Base-by-base conservation (phyloP, 2,888 invertebrate species). In the Odontomyia ornata region DNA sequence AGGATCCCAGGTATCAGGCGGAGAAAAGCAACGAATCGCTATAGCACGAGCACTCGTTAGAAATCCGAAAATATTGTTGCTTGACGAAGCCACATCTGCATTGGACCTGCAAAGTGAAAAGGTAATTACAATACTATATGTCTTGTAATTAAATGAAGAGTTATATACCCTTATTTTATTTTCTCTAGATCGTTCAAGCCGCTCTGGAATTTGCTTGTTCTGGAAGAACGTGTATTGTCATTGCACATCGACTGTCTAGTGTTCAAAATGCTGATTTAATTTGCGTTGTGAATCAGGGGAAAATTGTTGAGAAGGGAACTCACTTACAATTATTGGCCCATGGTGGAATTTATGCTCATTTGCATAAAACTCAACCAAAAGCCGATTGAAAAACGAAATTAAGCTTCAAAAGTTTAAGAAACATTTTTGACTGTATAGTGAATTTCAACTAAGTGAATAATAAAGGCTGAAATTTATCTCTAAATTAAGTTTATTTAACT, bases 1-100 rank as follows among this genome's bases (percentile, higher is more conserved):
- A 81, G 94, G 95, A 1, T 92, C 93, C 0, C 94, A 94, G 80
- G 85, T 95, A 43, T 93, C 92, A 0, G 96, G 96, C 11, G 96
- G 96, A 0, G 96, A 96, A 85, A 96, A 96, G 84, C 96, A 96
- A 84, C 88, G 95, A 76, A 93, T 96, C 62, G 94, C 94, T 11
- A 94, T 95, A 79, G 95, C 95, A 0, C 88, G 95, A 64, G 94
- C 95, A 0, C 87, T 95, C 36, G 89, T 95, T 0, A 86, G 93
- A 15, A 91, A 93, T 83, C 95, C 95, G 0, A 89, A 90, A 78
- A 90, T 95, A n/a, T 84, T 93, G 46, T 84, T 93, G 9, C 85
- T 93, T 0, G 94, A 95, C 82, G 95, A 95, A 82, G 94, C 93
- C 0, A 95, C 94, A 0, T 94, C 93, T 0, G 94, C 94, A 0